Evolutionary conservation across 2,797 vertebrate genomes (phyloP), one percentile per base, ranked within the genome.

Genomic region (Acanthurus tractus): DNA sequence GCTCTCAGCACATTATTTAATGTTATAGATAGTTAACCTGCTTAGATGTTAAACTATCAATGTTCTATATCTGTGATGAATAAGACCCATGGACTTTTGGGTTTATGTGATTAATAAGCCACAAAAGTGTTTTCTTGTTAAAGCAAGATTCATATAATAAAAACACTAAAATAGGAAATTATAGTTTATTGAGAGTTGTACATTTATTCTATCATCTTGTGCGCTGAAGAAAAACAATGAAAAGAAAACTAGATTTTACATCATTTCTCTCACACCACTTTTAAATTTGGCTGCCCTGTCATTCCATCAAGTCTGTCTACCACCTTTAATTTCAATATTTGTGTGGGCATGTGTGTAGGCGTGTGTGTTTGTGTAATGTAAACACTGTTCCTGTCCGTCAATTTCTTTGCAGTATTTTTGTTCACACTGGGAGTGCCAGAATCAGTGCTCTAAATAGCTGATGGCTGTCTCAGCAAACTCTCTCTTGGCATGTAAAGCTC

Each of bases 401-500:
- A 56, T 44, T 55, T 85, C 81, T 77, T 86, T 81, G 74, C 76
- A 75, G 53, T 78, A 63, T 78, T 86, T 78, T 56, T 81, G 54
- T 86, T 56, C 84, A 77, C 79, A 79, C 63, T 84, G 77, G 79
- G 85, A 81, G 78, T 62, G 85, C 53, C 29, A 70, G 67, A 71
- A 73, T 82, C 73, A 61, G 77, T 29, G 17, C 78, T 82, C 62
- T 84, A 71, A 85, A 71, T 81, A 84, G 83, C 77, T 86, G 76
- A 62, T 29, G 69, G 68, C 83, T 72, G 71, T 79, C 83, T 74
- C 78, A 66, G 73, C 67, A 23, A 78, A 76, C 72, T 89, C 80
- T 79, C 54, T 53, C 79, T 90, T 72, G 79, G 91, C 90, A 93
- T 92, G 89, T 83, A 36, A 87, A 79, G 55, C 85, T 89, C 81